Base-by-base conservation (phyloP, 2,888 invertebrate species). In the Agriopis aurantiaria region DNA sequence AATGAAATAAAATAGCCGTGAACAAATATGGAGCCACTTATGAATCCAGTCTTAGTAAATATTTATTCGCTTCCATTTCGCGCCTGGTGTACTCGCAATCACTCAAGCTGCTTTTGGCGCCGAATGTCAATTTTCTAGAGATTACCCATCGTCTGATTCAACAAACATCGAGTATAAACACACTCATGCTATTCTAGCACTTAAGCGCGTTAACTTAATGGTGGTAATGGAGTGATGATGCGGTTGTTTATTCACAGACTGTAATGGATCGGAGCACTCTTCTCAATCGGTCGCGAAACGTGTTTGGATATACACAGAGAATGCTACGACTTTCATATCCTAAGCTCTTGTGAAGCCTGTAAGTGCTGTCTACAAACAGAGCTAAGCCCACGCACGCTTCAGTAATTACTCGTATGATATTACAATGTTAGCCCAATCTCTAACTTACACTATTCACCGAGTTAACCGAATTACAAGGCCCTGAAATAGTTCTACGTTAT, bases 221-320 rank as follows among this genome's bases (percentile, higher is more conserved):
- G 75, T 75, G 79, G 84, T 85, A 88, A 87, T 88, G 77, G 85
- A 74, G 75, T 78, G 85, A 70, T 75, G 80, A 85, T 75, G 78
- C 75, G 81, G 79, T 33, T 88, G 88, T 89, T 90, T 89, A 88
- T 85, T 85, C 86, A 85, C 83, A 84, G 83, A 82, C 78, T 81
- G 88, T 91, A 92, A 91, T 92, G 90, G 88, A 91, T 86, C 84
- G 80, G 83, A 87, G 87, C 88, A 91, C 91, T 92, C 88, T 86
- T 88, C 89, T 88, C 88, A 88, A 90, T 90, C 88, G 88, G 85
- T 85, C 86, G 87, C 83, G 85, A 85, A 91, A 91, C 91, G 86
- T 90, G 91, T 91, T 91, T 90, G 87, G 84, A 87, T 91, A 91
- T 70, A 72, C 72, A 63, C 69, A 68, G 63, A 68, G 75, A 90